phyloP scores from a whole-genome alignment of 2,888 invertebrate genomes.

The Phaonia tiefii region DNA sequence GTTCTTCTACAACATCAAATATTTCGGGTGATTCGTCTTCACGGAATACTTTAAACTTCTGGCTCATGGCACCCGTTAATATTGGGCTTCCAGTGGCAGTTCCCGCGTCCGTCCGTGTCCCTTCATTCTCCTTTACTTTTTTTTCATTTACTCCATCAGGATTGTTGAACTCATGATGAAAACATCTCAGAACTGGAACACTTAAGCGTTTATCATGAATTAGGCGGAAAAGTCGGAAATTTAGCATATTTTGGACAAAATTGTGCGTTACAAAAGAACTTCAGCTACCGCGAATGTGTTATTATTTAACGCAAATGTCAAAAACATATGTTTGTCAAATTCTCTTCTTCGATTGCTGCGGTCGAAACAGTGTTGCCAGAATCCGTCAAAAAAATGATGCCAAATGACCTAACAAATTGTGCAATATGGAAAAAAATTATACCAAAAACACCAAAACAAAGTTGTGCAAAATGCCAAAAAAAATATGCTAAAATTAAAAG shows the following conservation, averaged over 20 bases:
- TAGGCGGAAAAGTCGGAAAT: conserved; percentile 71
- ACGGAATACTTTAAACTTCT: conserved; percentile 86
- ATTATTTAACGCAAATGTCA: neutral
- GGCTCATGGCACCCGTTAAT: conserved; percentile 81
- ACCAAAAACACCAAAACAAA: too few species aligned
- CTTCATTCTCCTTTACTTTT: neutral
- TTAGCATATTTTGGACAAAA: conserved; percentile 70
- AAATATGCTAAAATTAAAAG: too few species aligned
- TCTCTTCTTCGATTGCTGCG: neutral
- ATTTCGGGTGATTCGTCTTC: conserved; percentile 87
- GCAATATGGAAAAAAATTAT: too few species aligned
- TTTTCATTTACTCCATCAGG: conserved; percentile 63
- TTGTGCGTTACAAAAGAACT: conserved; percentile 4
- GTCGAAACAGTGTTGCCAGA: too few species aligned
- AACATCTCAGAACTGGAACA: conserved; percentile 72
- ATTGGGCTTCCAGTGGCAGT: neutral
- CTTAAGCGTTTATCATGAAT: conserved; percentile 71
- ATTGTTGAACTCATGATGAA: conserved; percentile 77
- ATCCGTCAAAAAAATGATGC: too few species aligned
- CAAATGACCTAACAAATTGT: too few species aligned
- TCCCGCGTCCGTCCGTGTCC: conserved; percentile 1
- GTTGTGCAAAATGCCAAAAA: too few species aligned
- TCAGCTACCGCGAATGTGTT: neutral
- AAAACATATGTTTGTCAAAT: neutral
- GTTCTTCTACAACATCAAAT: conserved; percentile 88